Conservation (phyloP, 1,140 invertebrate species). For the Cyphomyrmex costatus region DNA sequence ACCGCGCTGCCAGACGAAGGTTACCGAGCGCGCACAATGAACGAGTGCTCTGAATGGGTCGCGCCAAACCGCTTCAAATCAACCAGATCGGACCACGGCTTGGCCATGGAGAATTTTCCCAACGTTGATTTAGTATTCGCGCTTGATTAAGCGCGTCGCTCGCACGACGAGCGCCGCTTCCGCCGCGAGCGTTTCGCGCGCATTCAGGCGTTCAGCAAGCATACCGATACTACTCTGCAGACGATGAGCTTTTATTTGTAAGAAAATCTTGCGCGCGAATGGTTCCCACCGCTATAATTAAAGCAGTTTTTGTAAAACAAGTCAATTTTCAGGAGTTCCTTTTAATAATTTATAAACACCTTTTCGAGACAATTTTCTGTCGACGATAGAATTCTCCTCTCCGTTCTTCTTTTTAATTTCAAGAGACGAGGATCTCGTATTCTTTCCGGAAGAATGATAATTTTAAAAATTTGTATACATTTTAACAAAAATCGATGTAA, state of each 20-base stretch:
- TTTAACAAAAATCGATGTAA: too few species aligned
- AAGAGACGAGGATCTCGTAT: neutral
- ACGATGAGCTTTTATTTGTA: conserved; percentile 23
- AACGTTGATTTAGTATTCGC: conserved; percentile 50
- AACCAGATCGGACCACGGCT: conserved; percentile 27
- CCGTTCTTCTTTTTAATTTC: neutral
- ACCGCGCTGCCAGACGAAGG: conserved; percentile 52
- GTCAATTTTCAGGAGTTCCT: neutral
- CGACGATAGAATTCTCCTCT: neutral
- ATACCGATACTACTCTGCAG: neutral
- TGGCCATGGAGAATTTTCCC: conserved; percentile 43
- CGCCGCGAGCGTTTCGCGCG: conserved; percentile 36
- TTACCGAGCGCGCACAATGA: conserved; percentile 67
- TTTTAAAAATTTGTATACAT: neutral
- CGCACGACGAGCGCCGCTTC: conserved; percentile 8
- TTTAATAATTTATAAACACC: neutral
- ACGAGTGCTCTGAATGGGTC: conserved; percentile 57
- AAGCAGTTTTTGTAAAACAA: neutral
- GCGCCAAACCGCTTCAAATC: conserved; percentile 17
- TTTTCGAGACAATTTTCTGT: neutral
- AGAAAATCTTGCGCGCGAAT: neutral
- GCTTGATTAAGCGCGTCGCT: conserved; percentile 50
- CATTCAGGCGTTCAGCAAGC: neutral
- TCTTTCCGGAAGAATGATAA: neutral
- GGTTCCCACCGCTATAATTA: neutral